A percentile compares a stretch with the other conserved stretches of the same genome.
Conservation (phyloP, 92 coral and sea anemone species). For the Pocillopora meandrina region DNA sequence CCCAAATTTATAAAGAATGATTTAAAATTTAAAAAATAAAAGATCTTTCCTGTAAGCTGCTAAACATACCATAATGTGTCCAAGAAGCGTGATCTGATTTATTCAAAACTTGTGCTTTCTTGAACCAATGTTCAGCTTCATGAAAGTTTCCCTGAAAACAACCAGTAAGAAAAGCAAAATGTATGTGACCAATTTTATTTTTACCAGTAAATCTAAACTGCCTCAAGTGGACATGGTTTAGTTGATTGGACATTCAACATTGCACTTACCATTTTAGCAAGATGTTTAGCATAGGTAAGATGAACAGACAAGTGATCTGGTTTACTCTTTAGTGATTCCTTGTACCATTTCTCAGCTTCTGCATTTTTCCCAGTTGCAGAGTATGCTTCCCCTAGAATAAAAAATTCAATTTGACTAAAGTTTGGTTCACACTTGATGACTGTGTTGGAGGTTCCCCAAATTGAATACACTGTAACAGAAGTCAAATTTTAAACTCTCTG, state of each 20-base stretch:
- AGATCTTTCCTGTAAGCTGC: not conserved
- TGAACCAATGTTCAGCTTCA: constrained; percentile 78
- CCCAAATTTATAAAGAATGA: too few species aligned
- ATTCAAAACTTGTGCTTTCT: constrained; percentile 73
- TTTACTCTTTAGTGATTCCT: constrained; percentile 75
- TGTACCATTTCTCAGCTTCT: constrained; percentile 94
- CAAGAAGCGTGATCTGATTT: constrained; percentile 68
- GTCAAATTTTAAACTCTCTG: not conserved
- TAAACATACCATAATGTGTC: constrained; percentile 80
- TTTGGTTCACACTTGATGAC: too few species aligned
- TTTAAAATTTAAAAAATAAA: not conserved
- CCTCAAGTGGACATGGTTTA: not conserved
- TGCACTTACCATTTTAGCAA: constrained; percentile 63
- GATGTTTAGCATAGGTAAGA: constrained; percentile 85
- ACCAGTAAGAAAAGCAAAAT: not conserved
- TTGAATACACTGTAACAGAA: not conserved
- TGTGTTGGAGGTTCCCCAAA: too few species aligned
- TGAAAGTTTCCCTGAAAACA: constrained; percentile 61
- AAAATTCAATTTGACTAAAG: too few species aligned
- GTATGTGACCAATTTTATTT: too few species aligned
- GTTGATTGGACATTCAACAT: not conserved
- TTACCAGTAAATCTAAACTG: not conserved
- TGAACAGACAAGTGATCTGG: constrained; percentile 91
- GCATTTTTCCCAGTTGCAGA: constrained; percentile 57
- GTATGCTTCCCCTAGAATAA: constrained; percentile 80